These are phyloP conservation scores for Zosterops pallidus DNA, from an alignment of 2,113 vertebrate species.

Conservation along the genomic window DNA sequence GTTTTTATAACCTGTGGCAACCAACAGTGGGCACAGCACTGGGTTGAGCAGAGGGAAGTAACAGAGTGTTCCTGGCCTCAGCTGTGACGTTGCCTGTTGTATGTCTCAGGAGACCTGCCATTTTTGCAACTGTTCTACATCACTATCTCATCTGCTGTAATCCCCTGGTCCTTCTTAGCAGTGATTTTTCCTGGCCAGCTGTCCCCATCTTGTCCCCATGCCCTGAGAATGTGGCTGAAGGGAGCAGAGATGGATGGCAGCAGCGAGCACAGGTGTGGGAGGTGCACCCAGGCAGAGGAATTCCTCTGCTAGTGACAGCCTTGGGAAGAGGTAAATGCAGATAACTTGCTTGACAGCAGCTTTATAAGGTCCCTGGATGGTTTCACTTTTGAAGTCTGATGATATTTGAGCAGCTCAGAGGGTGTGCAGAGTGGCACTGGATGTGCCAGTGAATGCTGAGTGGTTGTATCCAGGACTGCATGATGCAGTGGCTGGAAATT, in stretches of 20 bases:
- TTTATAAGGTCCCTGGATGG: neutral
- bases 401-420: neutral
- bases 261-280: neutral
- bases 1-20: neutral
- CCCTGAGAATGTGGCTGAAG: neutral
- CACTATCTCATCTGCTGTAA: neutral
- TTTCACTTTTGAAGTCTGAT: neutral
- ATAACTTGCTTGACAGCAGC: too few species aligned
- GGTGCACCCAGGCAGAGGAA: neutral
- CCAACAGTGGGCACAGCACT: neutral
- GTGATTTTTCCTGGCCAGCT: neutral
- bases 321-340: neutral
- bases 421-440: neutral
- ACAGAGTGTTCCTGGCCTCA: neutral
- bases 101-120: neutral
- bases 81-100: rapidly evolving
- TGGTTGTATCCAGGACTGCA: neutral
- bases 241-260: neutral
- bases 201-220: neutral
- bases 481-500: neutral
- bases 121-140: neutral
- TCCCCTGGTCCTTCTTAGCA: neutral
- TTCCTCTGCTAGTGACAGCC: neutral
- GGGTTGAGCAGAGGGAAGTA: neutral
- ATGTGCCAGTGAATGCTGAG: neutral